These are phyloP conservation scores for Shinisaurus crocodilurus DNA, from an alignment of 2,113 vertebrate genomes.

Conservation along the genomic window DNA sequence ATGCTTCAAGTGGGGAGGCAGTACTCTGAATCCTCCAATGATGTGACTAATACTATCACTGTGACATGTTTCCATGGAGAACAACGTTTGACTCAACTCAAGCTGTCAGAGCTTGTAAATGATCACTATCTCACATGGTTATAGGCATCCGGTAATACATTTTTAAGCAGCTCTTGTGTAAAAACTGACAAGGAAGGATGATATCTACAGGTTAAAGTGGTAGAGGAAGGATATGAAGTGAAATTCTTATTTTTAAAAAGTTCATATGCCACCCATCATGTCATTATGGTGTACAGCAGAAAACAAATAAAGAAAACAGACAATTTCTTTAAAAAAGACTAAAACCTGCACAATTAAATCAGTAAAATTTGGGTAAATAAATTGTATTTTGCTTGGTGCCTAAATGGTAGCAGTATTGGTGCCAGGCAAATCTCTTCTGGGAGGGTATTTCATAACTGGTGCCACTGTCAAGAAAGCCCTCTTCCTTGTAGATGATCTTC, in stretches of 20 bases:
- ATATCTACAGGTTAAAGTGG: neutral
- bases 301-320: neutral
- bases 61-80: neutral
- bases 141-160: neutral
- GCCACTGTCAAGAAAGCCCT: too few relatives aligned
- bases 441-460: too few relatives aligned
- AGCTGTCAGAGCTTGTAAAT: neutral
- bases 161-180: neutral
- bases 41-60: neutral
- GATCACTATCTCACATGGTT: neutral
- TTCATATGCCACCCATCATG: too few relatives aligned
- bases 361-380: neutral
- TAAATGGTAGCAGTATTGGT: neutral
- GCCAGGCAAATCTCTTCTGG: too few relatives aligned
- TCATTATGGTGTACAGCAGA: neutral
- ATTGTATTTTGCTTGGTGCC: neutral
- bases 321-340: neutral
- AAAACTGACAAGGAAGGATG: neutral
- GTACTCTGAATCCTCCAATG: neutral
- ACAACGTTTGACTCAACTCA: neutral
- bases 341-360: neutral
- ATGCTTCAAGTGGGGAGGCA: too few relatives aligned
- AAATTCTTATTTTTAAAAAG: neutral
- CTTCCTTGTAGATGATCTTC: too few relatives aligned
- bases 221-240: neutral